Evolutionary conservation across 2,888 invertebrate genomes (phyloP), one percentile per base, ranked within the genome.

Genomic region (Brachyptera putata): DNA sequence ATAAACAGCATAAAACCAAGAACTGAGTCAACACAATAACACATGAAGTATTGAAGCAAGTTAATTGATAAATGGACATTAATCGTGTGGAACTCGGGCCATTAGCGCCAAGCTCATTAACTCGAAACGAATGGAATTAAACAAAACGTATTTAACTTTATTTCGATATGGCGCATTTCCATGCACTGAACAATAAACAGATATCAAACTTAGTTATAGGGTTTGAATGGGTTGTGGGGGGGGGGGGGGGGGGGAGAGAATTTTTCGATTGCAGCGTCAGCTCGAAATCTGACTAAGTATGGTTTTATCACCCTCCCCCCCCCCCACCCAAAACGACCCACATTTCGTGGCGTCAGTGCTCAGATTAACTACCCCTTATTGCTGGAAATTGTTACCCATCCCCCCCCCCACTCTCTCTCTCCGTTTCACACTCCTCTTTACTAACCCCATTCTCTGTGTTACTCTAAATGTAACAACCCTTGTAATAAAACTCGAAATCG

Each of bases 271-370:
- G 53, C 53, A 3, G 34, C 18, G 30, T 53, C 53, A 53, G 53
- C 53, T 14, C n/a, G 34, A 53, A 53, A 30, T 36, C 53, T 53
- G 22, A 34, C 50, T 53, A 53, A 53, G 53, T 53, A 36, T 16
- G 21, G 34, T 53, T 53, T 53, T 53, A 53, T 53, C 21, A 21
- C 36, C 53, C 53, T 3, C 21, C 34, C 21, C 53, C 36, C 22
- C 36, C 25, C 30, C 16, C 50, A 53, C 30, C 26, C n/a, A n/a
- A n/a, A n/a, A n/a, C 53, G 53, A 53, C 53, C 53, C 53, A 53
- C 36, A 53, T 34, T 53, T 53, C 34, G 7, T 25, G 49, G 49
- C 49, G 49, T 50, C 49, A 26, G 21, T 36, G 18, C 18, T 21
- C 43, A 18, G 5, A 43, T 53, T 34, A 53, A n/a, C n/a, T n/a